Percentiles rank a stretch among this genome's conserved stretches.
Evolutionary conservation across 2,113 vertebrate species (phyloP).

Genomic region (Stegastes partitus): DNA sequence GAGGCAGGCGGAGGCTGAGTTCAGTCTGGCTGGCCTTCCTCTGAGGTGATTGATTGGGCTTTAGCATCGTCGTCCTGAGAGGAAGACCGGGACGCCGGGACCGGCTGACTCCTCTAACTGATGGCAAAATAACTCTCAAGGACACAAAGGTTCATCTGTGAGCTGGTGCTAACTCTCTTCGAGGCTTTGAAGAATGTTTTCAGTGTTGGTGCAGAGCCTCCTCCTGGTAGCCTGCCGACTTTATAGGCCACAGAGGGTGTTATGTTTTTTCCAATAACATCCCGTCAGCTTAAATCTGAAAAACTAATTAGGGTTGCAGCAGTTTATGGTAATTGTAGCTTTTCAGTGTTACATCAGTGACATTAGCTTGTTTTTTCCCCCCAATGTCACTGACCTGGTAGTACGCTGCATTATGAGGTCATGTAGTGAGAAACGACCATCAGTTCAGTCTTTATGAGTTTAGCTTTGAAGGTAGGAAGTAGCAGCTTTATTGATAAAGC

Average conservation of each 20-base stretch:
- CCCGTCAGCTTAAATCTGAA: neutral
- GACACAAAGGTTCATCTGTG: slow-evolving; percentile 49
- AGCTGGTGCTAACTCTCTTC: slow-evolving; percentile 18
- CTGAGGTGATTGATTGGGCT: slow-evolving; percentile 61
- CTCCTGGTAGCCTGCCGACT: neutral
- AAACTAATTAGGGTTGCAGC: neutral
- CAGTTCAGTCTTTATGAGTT: too few species aligned
- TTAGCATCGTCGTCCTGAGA: slow-evolving; percentile 20
- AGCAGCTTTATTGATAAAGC: too few species aligned
- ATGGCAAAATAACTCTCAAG: slow-evolving; percentile 41
- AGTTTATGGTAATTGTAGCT: neutral
- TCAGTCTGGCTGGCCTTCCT: slow-evolving; percentile 49
- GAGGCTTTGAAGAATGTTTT: slow-evolving; percentile 18
- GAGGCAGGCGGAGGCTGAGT: slow-evolving; percentile 47
- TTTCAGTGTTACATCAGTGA: neutral
- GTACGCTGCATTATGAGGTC: too few species aligned
- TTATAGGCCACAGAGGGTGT: slow-evolving; percentile 4
- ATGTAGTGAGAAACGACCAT: too few species aligned
- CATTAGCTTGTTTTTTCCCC: neutral
- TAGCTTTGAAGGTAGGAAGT: too few species aligned
- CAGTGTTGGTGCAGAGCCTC: neutral
- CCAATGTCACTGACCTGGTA: neutral
- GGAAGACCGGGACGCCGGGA: slow-evolving; percentile 24
- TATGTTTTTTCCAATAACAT: neutral
- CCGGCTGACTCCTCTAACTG: slow-evolving; percentile 41